Percentiles rank a stretch among this genome's conserved stretches.
These are phyloP conservation scores for Rostratula benghalensis DNA, from an alignment of 2,113 vertebrate species.

Conservation along the genomic window DNA sequence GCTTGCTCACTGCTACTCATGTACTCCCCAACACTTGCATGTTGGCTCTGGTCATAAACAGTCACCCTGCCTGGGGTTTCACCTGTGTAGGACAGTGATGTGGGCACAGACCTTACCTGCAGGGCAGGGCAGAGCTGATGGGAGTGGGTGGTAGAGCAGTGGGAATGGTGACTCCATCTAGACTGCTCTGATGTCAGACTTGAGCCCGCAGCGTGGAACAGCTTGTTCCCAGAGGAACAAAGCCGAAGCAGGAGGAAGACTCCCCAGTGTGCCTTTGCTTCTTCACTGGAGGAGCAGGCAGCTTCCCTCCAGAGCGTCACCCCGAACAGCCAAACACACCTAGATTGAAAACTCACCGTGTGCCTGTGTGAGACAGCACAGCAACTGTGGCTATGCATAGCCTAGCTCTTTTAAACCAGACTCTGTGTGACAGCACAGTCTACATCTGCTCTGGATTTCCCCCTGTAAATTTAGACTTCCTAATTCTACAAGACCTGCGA, in stretches of 20 bases:
- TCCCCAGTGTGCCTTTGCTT: not conserved
- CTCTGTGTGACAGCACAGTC: not conserved
- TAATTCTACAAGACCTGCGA: not conserved
- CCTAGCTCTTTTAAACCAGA: not conserved
- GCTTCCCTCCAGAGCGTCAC: not conserved
- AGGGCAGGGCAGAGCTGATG: not conserved
- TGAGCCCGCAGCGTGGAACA: not conserved
- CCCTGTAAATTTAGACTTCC: not conserved
- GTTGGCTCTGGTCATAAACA: not conserved
- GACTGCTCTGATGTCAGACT: not conserved
- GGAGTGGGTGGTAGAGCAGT: not conserved
- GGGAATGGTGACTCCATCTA: accelerated
- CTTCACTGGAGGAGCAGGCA: not conserved
- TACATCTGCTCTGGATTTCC: not conserved
- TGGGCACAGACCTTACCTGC: not conserved
- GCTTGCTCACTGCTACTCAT: not conserved
- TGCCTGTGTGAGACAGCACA: not conserved
- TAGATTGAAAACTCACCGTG: accelerated
- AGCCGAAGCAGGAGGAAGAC: not conserved
- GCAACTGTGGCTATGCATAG: not conserved
- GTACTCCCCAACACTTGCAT: not conserved
- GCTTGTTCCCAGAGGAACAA: not conserved
- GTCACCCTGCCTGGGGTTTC: accelerated
- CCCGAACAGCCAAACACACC: not conserved
- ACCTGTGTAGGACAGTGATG: not conserved